Base-by-base conservation (phyloP, 2,113 vertebrate species). In the Gadus macrocephalus region DNA sequence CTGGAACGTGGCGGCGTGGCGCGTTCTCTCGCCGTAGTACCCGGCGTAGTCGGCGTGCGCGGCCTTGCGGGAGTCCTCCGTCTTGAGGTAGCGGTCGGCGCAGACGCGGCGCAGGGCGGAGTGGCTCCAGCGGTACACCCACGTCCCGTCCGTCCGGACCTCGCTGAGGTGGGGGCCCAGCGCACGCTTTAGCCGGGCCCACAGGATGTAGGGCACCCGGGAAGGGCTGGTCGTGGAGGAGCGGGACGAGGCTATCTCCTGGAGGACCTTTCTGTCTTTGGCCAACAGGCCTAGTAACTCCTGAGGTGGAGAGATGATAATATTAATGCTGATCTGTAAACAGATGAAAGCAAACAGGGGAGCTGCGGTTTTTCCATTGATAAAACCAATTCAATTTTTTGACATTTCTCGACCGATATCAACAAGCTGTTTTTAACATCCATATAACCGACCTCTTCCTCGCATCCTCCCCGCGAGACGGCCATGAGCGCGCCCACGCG, bases 41-140 rank as follows among this genome's bases (percentile, higher is more conserved):
- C 88, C 66, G 6, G 89, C 84, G 53, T 87, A 89, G 22, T 83
- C 73, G 25, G 83, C 76, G 58, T 92, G 91, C 12, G 89, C 28
- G 2, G 78, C 68, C 64, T 73, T 69, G 11, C 72, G 75, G 11
- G 66, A 69, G 11, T 89, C 89, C 3, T 78, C 83, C 22, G 80
- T 81, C 68, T 68, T 79, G 5, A 90, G 66, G 75, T 92, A 90
- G 16, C 73, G 83, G 27, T 86, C 73, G 3, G 80, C 56, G 42
- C 81, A 88, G 17, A 81, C 67, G 15, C 16, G 59, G 15, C 73
- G 72, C 19, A 92, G 76, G 28, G 77, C 75, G 0, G 64, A 55
- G 59, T 92, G 87, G 0, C 78, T 77, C 90, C 90, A 92, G 70
- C 80, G 82, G 70, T 89, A 78, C 15, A 90, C 87, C 74, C 88